These are phyloP conservation scores for Xiphorhynchus erythropygius DNA, from an alignment of 2,797 vertebrate species.

Conservation along the genomic window DNA sequence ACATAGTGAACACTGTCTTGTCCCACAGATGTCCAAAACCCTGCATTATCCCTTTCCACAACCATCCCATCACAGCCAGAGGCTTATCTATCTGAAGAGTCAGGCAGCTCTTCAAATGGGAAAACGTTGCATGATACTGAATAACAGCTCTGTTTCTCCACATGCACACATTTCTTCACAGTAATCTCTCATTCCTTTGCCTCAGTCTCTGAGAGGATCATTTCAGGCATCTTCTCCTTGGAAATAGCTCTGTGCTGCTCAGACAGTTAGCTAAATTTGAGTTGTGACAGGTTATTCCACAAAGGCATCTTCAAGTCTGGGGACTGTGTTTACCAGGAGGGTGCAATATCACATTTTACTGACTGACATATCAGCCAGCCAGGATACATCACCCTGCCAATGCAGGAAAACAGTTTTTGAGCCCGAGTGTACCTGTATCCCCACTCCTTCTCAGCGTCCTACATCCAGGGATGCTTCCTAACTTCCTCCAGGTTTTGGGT, in stretches of 20 bases:
- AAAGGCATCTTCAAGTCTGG: neutral
- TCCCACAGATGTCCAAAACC: neutral
- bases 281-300: neutral
- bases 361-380: neutral
- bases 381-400: neutral
- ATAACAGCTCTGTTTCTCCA: neutral
- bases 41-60: conserved; percentile 15
- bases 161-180: neutral
- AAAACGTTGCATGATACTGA: neutral
- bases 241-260: neutral
- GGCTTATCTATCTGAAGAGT: conserved; percentile 10
- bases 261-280: neutral
- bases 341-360: neutral
- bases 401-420: neutral
- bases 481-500: neutral
- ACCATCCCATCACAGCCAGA: neutral
- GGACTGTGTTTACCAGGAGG: neutral
- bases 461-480: neutral
- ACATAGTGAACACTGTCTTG: neutral
- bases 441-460: neutral
- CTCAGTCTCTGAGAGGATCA: neutral
- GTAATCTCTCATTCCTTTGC: neutral
- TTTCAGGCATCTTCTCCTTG: neutral
- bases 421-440: neutral
- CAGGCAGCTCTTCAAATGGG: conserved; percentile 7